These are phyloP conservation scores for Bruchidius siliquastri DNA, from an alignment of 2,888 invertebrate genomes.

Conservation along the genomic window DNA sequence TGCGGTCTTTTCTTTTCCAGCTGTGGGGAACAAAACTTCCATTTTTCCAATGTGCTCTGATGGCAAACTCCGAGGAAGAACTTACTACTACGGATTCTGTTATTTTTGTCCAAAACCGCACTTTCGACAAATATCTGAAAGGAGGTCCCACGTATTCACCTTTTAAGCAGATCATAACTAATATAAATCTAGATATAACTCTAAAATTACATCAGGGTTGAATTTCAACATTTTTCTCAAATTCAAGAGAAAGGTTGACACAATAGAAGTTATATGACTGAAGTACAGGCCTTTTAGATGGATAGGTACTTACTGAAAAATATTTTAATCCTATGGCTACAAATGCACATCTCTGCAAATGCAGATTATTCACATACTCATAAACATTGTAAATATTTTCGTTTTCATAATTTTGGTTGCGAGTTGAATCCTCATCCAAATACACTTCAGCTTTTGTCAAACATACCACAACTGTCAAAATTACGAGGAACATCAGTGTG, in stretches of 20 bases:
- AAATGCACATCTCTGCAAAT: constrained; percentile 48
- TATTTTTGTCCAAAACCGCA: constrained; percentile 6
- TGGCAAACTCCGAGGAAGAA: constrained; percentile 48
- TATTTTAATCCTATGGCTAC: constrained; percentile 49
- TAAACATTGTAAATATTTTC: constrained; percentile 41
- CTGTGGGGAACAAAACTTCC: constrained; percentile 44
- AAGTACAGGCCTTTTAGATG: too few species aligned
- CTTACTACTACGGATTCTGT: constrained; percentile 25
- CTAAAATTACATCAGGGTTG: too few species aligned
- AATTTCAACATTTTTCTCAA: too few species aligned
- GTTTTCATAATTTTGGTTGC: constrained; percentile 19
- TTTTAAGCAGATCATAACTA: too few species aligned
- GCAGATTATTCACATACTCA: constrained; percentile 41
- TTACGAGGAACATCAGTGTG: constrained; percentile 16
- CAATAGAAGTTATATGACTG: too few species aligned
- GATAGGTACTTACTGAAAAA: constrained; percentile 43
- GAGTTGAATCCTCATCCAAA: constrained; percentile 9
- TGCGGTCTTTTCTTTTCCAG: constrained; percentile 39
- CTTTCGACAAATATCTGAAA: constrained; percentile 41
- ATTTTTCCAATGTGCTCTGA: constrained; percentile 40
- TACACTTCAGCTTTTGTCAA: constrained; percentile 19
- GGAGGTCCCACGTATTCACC: too few species aligned
- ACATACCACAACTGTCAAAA: constrained; percentile 29
- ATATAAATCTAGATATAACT: too few species aligned
- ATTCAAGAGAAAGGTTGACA: too few species aligned